phyloP scores from a whole-genome alignment of 2,888 invertebrate species.

The Eremobia ochroleuca region DNA sequence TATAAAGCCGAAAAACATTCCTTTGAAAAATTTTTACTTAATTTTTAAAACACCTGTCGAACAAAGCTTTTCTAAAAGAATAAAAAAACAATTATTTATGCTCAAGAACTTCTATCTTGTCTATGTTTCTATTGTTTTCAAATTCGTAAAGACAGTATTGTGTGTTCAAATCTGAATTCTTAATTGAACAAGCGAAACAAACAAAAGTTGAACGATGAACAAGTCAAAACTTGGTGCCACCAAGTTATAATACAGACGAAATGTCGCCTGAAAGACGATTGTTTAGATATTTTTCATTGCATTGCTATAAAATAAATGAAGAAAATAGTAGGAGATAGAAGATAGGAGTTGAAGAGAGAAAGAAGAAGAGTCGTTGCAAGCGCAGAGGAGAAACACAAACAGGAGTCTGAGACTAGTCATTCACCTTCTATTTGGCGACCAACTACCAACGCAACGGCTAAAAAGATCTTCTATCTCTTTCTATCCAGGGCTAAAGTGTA shows the following conservation, averaged over 20 bases:
- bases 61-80: conserved; percentile 12
- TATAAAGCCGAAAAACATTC: neutral
- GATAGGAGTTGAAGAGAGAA: too few species aligned
- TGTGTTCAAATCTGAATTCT: conserved; percentile 50
- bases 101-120: conserved; percentile 31
- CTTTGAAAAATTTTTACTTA: conserved; percentile 25
- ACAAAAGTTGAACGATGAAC: conserved; percentile 32
- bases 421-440: too few species aligned
- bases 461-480: too few species aligned
- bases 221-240: conserved; percentile 29
- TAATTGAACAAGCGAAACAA: conserved; percentile 53
- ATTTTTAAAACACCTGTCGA: conserved; percentile 37
- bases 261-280: conserved; percentile 1
- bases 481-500: too few species aligned
- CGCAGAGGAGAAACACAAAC: too few species aligned
- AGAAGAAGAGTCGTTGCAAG: too few species aligned
- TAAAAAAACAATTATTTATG: conserved; percentile 17
- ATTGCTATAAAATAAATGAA: neutral
- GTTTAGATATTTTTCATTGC: neutral
- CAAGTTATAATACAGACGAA: conserved; percentile 18
- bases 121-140: conserved; percentile 32
- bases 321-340: too few species aligned
- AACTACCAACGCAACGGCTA: too few species aligned
- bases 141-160: conserved; percentile 35
- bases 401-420: too few species aligned